These are phyloP conservation scores for Hymenochirus boettgeri DNA, from an alignment of 2,113 vertebrate genomes.

Conservation along the genomic window DNA sequence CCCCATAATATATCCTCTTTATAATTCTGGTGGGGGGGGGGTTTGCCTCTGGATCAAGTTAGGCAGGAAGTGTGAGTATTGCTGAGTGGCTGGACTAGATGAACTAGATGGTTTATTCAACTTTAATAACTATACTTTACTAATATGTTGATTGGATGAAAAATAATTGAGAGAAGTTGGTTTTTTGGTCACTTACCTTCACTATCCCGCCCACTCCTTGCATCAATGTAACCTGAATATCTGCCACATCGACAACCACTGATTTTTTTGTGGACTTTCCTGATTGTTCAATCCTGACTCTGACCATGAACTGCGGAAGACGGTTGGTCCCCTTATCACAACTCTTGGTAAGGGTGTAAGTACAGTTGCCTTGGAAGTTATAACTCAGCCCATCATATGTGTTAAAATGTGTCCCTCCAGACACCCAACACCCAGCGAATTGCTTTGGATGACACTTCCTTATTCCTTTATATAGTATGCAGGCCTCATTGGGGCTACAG, in stretches of 20 bases:
- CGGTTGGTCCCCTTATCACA: slow-evolving; percentile 18
- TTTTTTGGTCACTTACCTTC: slow-evolving; percentile 45
- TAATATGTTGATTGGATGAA: no score
- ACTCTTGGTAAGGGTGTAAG: slow-evolving; percentile 66
- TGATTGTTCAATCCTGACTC: slow-evolving; percentile 46
- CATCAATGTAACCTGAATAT: slow-evolving; percentile 49
- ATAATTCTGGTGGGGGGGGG: no score
- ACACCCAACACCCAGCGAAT: slow-evolving; percentile 62
- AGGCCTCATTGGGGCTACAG: slow-evolving; percentile 55
- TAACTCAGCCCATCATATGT: slow-evolving; percentile 66
- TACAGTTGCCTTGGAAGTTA: slow-evolving; percentile 67
- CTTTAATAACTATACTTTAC: no score
- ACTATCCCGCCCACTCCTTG: neutral
- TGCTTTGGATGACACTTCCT: slow-evolving; percentile 68
- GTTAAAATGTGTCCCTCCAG: slow-evolving; percentile 59
- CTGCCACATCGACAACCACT: slow-evolving; percentile 44
- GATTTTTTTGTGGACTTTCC: slow-evolving; percentile 29
- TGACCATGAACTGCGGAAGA: slow-evolving; percentile 14
- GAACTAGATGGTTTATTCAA: neutral
- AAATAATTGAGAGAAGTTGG: neutral
- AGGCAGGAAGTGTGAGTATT: no score
- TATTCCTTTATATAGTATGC: slow-evolving; percentile 60
- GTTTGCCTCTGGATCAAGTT: no score
- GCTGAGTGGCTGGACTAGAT: neutral
- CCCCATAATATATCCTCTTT: no score